Evolutionary conservation across 2,113 vertebrate species (phyloP).

Genomic region (Daboia siamensis): DNA sequence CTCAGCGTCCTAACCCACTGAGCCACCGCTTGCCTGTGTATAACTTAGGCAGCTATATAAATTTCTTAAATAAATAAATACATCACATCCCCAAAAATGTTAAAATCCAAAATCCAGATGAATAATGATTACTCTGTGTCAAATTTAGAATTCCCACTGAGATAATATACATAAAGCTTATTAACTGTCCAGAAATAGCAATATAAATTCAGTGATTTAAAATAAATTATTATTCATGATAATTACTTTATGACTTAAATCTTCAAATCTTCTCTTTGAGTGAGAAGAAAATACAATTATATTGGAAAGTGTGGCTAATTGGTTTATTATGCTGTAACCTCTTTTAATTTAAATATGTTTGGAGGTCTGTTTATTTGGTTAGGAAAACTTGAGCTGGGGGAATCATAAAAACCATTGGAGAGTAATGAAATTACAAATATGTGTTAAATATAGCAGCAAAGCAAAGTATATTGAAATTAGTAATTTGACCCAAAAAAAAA

Average conservation of each 20-base stretch:
- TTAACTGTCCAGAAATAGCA: not conserved
- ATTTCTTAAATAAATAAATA: not conserved
- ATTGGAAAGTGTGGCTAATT: not conserved
- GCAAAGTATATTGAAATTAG: not conserved
- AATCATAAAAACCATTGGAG: not conserved
- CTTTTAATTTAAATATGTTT: not conserved
- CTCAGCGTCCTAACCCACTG: too few species aligned
- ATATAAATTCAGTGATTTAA: not conserved
- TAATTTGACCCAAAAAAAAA: not conserved
- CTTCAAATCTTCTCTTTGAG: not conserved
- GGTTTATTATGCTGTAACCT: not conserved
- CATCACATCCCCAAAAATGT: not conserved
- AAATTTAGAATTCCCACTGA: not conserved
- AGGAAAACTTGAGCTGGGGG: not conserved
- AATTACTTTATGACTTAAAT: not conserved
- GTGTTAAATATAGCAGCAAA: not conserved
- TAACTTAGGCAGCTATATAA: not conserved
- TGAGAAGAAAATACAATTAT: not conserved
- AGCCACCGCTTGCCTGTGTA: too few species aligned
- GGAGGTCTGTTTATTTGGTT: not conserved
- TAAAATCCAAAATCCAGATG: not conserved
- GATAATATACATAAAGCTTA: not conserved
- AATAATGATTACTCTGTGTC: not conserved
- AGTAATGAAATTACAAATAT: not conserved
- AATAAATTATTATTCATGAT: not conserved